Evolutionary conservation across 2,888 invertebrate species (phyloP).

Genomic region (Amblyjoppa proteus): DNA sequence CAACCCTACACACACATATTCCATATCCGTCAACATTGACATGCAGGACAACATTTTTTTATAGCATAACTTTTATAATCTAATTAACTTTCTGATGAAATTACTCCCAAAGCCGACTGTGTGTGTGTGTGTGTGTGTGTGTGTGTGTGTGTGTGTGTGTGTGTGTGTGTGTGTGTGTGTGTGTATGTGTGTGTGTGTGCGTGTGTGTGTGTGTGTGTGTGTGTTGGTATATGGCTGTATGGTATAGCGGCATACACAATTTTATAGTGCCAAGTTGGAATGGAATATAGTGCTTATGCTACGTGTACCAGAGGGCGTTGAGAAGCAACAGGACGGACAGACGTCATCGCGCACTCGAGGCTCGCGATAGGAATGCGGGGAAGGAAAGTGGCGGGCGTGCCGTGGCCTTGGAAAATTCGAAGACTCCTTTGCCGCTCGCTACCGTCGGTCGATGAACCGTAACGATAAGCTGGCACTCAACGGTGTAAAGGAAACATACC

Average conservation of each 20-base stretch:
- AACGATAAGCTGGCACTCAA: constrained; percentile 27
- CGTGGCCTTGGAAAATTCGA: constrained; percentile 67
- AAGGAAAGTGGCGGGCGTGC: constrained; percentile 67
- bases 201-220: too few species aligned
- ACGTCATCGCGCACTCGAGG: constrained; percentile 55
- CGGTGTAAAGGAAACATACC: background rate
- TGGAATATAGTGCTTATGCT: background rate
- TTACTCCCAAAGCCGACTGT: too few species aligned
- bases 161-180: too few species aligned
- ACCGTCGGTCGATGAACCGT: constrained; percentile 49
- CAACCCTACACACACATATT: background rate
- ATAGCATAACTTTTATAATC: background rate
- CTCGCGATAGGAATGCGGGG: constrained; percentile 62
- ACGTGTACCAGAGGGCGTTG: constrained; percentile 10
- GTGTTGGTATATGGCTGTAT: too few species aligned
- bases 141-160: too few species aligned
- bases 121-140: too few species aligned
- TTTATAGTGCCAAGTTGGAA: constrained; percentile 3
- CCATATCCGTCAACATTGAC: background rate
- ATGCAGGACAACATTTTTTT: background rate
- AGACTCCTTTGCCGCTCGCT: constrained; percentile 45
- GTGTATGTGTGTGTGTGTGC: too few species aligned
- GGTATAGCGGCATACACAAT: background rate
- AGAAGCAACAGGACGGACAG: constrained; percentile 60
- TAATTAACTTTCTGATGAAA: background rate